Conservation (phyloP, 2,113 vertebrate genomes). For the Camelus bactrianus region DNA sequence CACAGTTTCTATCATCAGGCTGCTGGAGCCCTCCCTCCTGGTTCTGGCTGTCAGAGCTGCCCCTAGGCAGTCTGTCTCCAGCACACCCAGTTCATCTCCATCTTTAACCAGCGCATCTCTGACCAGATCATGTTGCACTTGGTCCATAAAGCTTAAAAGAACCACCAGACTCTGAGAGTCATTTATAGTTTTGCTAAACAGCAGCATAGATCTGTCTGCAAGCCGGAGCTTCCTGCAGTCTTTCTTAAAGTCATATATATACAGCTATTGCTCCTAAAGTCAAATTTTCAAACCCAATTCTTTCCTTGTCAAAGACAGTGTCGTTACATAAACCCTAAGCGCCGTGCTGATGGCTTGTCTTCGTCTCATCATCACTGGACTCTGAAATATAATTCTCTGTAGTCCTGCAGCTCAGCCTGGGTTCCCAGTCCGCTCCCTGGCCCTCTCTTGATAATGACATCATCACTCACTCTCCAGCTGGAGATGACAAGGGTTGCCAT, state of each 20-base stretch:
- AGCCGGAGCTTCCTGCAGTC: background rate
- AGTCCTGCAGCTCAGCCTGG: background rate
- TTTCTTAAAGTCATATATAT: background rate
- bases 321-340: background rate
- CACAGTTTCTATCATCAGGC: background rate
- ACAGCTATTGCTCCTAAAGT: background rate
- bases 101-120: conserved; percentile 46
- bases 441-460: conserved; percentile 53
- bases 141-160: conserved; percentile 47
- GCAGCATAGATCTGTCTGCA: background rate
- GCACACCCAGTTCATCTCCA: background rate
- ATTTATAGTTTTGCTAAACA: conserved; percentile 10
- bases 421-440: background rate
- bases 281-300: background rate
- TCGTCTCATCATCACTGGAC: background rate
- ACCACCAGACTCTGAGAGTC: conserved; percentile 15
- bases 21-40: background rate
- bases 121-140: background rate
- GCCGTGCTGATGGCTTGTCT: background rate
- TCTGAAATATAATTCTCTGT: background rate
- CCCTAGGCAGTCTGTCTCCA: background rate
- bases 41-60: background rate
- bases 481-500: conserved; percentile 72
- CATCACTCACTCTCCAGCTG: conserved; percentile 70
- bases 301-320: background rate